Percentiles rank a stretch among this genome's conserved stretches.
Conservation (phyloP, 2,888 invertebrate genomes). For the Timema podura region DNA sequence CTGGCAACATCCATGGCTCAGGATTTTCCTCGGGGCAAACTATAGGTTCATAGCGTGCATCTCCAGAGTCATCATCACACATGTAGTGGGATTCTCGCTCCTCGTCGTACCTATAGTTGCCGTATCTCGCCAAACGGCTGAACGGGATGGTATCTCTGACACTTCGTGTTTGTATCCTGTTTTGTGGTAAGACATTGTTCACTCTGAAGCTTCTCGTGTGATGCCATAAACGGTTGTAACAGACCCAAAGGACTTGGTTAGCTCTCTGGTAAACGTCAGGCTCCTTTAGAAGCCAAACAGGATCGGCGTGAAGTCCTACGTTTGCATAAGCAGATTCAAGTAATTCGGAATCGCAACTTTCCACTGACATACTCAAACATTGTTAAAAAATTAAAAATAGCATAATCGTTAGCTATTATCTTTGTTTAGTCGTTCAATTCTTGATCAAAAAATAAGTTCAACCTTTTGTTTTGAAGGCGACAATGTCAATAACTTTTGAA, state of each 20-base stretch:
- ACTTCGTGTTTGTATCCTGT: too few species aligned
- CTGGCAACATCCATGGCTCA: constrained; percentile 20
- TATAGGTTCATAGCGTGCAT: neutral
- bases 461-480: too few species aligned
- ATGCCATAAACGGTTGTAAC: constrained; percentile 4
- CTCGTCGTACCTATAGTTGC: constrained; percentile 55
- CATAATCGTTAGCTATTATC: too few species aligned
- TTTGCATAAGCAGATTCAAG: constrained; percentile 17
- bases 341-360: constrained; percentile 4
- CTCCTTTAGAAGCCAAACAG: neutral
- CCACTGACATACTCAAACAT: constrained; percentile 21
- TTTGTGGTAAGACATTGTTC: too few species aligned
- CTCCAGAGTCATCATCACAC: neutral
- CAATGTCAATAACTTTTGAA: too few species aligned
- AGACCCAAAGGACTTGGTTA: constrained; percentile 14
- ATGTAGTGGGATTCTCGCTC: constrained; percentile 52
- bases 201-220: too few species aligned
- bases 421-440: too few species aligned
- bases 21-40: neutral
- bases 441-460: too few species aligned
- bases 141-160: constrained; percentile 62
- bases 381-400: neutral
- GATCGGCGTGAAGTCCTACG: constrained; percentile 18
- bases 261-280: constrained; percentile 14
- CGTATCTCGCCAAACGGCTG: constrained; percentile 57